These are phyloP conservation scores for Drosophila subquinaria DNA, from an alignment of 2,888 invertebrate genomes.

Conservation along the genomic window DNA sequence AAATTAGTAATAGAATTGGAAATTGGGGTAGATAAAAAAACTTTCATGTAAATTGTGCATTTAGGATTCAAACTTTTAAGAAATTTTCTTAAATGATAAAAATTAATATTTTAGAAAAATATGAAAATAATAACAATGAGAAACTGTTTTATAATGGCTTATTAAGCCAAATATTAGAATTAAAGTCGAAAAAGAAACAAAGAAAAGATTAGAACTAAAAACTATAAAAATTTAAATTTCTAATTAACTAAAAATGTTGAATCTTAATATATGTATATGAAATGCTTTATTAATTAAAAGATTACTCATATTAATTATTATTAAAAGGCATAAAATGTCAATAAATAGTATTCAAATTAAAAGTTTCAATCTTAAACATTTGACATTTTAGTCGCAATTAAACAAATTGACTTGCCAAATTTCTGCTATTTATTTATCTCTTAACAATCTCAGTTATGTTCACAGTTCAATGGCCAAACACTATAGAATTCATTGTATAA, in stretches of 20 bases:
- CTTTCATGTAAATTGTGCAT: neutral
- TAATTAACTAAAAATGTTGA: neutral
- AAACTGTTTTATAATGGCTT: neutral
- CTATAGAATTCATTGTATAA: conserved; percentile 18
- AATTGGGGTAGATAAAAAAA: conserved; percentile 1
- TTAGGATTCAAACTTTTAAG: neutral
- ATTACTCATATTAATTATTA: neutral
- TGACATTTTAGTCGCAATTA: neutral
- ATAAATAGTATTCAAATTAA: too few species aligned
- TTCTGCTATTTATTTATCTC: neutral
- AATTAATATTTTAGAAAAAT: neutral
- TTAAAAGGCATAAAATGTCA: neutral
- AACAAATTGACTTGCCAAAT: neutral
- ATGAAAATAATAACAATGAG: neutral
- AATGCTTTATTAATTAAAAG: neutral
- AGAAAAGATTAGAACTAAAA: neutral
- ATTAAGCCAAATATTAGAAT: too few species aligned
- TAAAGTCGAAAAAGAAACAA: too few species aligned
- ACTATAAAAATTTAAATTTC: too few species aligned
- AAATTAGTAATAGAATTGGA: conserved; percentile 2
- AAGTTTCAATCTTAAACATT: too few species aligned
- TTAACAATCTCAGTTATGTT: conserved; percentile 20
- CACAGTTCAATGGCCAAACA: conserved; percentile 55
- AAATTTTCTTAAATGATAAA: neutral
- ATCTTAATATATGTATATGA: neutral